Conservation (phyloP, 2,797 vertebrate genomes). For the Chrosomus eos region DNA sequence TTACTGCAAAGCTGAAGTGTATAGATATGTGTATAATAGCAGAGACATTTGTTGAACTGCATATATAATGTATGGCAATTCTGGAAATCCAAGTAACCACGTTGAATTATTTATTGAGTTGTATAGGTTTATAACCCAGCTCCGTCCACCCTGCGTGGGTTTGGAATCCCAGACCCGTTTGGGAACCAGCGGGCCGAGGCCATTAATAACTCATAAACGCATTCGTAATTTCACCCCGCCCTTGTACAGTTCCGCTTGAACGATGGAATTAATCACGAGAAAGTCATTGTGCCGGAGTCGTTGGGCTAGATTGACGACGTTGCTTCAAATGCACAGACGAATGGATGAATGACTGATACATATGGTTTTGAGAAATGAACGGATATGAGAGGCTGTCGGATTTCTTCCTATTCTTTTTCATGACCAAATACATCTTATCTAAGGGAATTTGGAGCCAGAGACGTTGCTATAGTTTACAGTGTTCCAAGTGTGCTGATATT, state of each 20-base stretch:
- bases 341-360: conserved; percentile 38
- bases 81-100: conserved; percentile 60
- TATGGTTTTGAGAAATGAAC: conserved; percentile 28
- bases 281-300: conserved; percentile 16
- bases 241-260: conserved; percentile 41
- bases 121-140: conserved; percentile 56
- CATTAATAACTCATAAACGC: conserved; percentile 62
- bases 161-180: conserved; percentile 46
- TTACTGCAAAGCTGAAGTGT: conserved; percentile 50
- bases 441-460: neutral
- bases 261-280: conserved; percentile 43
- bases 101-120: conserved; percentile 64
- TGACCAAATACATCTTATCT: neutral
- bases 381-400: conserved; percentile 28
- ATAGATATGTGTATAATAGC: conserved; percentile 53
- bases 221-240: conserved; percentile 52
- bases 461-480: neutral
- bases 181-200: conserved; percentile 51
- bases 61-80: conserved; percentile 64
- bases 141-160: conserved; percentile 33
- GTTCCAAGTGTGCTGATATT: conserved; percentile 14
- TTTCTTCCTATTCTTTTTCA: neutral
- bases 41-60: conserved; percentile 60
- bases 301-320: conserved; percentile 26
- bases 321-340: conserved; percentile 21